Evolutionary conservation across 2,888 invertebrate genomes (phyloP), one percentile per base, ranked within the genome.

Genomic region (Julus scandinavius): DNA sequence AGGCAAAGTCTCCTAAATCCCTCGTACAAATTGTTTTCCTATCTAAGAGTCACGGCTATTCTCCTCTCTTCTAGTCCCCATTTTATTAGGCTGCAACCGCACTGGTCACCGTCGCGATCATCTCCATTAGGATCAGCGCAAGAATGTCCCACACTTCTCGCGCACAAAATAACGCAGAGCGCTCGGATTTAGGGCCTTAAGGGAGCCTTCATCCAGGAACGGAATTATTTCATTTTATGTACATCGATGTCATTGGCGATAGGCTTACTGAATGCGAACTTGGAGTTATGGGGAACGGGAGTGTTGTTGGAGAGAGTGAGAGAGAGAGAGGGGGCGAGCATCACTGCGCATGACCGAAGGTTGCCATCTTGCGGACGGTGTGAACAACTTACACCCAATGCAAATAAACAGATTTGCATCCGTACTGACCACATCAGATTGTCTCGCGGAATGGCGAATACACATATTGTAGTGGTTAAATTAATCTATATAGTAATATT

Each of bases 1-100:
- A 50, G 88, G 85, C 49, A 58, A 87, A 87, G 72, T 87, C 87
- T 87, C 58, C 49, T 63, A 88, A 88, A 88, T 88, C 88, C 88
- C 88, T 85, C 85, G 29, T 50, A 88, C 88, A 83, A 88, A 88
- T 88, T 85, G 85, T 83, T 88, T 50, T 88, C 88, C 29, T 85
- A 88, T 84, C 40, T 84, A 84, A 84, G 45, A 84, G 84, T 84
- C 84, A 84, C 9, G 84, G 84, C 84, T 45, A 84, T 84, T 84
- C 41, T 84, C 41, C 29, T 84, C 38, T 29, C n/a, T 84, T 84
- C 45, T 6, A 84, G 17, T 15, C 38, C 38, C n/a, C n/a, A 9
- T 84, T 84, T 84, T 84, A 84, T 84, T 40, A 84, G 84, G 84
- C 84, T 38, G 40, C 45, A 45, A 84, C 84, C 84, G 45, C 40